A percentile compares a stretch with the other conserved stretches of the same genome.
Evolutionary conservation across 2,113 vertebrate species (phyloP).

Genomic region (Lagopus muta): DNA sequence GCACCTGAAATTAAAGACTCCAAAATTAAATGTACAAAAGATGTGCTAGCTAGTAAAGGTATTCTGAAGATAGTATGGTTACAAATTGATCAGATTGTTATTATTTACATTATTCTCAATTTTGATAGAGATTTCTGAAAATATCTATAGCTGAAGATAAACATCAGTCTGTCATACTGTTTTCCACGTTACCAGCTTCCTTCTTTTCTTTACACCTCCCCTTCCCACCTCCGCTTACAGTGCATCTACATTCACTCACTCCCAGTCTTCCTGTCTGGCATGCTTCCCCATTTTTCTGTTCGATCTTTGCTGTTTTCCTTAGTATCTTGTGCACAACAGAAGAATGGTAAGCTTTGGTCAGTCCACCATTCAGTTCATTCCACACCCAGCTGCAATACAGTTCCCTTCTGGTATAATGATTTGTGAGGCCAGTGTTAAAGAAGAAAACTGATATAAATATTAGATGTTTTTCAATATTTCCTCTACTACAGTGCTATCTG

Average conservation of each 20-base stretch:
- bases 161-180: not conserved
- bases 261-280: not conserved
- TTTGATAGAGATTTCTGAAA: conserved; percentile 5
- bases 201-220: not conserved
- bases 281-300: not conserved
- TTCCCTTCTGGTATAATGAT: not conserved
- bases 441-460: not conserved
- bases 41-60: not conserved
- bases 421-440: not conserved
- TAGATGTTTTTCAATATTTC: not conserved
- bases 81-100: not conserved
- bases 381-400: not conserved
- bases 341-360: not conserved
- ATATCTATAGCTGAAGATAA: not conserved
- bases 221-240: accelerated
- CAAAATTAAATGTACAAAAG: not conserved
- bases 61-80: not conserved
- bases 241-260: not conserved
- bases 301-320: not conserved
- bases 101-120: not conserved
- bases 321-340: not conserved
- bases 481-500: not conserved
- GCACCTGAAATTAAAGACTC: not conserved
- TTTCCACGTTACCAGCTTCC: not conserved
- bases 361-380: not conserved